These are phyloP conservation scores for Sylvicola cinctus DNA, from an alignment of 2,888 invertebrate genomes.

Conservation along the genomic window DNA sequence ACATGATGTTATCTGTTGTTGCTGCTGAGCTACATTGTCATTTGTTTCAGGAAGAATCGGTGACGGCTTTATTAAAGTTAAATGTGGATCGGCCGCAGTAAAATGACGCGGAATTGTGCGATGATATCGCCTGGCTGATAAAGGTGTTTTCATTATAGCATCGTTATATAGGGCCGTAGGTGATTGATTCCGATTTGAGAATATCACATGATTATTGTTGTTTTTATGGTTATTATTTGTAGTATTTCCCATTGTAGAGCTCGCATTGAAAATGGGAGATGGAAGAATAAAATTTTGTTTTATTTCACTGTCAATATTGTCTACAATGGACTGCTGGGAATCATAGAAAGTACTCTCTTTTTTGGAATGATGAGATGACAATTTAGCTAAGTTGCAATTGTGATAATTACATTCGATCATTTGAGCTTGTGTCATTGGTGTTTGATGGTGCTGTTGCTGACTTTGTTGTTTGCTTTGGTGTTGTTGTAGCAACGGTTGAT, in stretches of 20 bases:
- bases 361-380: slow-evolving; percentile 2
- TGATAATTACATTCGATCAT: slow-evolving; percentile 6
- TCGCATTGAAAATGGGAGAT: too few species aligned
- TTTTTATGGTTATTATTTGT: too few species aligned
- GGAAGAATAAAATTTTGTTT: too few species aligned
- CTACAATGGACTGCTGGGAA: too few species aligned
- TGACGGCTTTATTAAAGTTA: slow-evolving; percentile 4
- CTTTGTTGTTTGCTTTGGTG: slow-evolving; percentile 7
- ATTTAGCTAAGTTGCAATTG: slow-evolving; percentile 1
- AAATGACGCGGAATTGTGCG: slow-evolving; percentile 26
- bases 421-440: slow-evolving; percentile 6
- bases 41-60: slow-evolving; percentile 1
- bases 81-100: slow-evolving; percentile 19
- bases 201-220: slow-evolving; percentile 5
- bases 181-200: slow-evolving; percentile 1
- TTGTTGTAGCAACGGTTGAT: slow-evolving; percentile 9
- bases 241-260: too few species aligned
- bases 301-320: too few species aligned
- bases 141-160: slow-evolving; percentile 18
- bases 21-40: background rate
- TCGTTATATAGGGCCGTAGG: slow-evolving; percentile 4
- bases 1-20: too few species aligned
- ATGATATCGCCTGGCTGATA: slow-evolving; percentile 20
- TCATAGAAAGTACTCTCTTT: too few species aligned
- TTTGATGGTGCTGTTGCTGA: slow-evolving; percentile 7